phyloP scores from a whole-genome alignment of 2,113 vertebrate genomes.

The Nothobranchius kuhntae region DNA sequence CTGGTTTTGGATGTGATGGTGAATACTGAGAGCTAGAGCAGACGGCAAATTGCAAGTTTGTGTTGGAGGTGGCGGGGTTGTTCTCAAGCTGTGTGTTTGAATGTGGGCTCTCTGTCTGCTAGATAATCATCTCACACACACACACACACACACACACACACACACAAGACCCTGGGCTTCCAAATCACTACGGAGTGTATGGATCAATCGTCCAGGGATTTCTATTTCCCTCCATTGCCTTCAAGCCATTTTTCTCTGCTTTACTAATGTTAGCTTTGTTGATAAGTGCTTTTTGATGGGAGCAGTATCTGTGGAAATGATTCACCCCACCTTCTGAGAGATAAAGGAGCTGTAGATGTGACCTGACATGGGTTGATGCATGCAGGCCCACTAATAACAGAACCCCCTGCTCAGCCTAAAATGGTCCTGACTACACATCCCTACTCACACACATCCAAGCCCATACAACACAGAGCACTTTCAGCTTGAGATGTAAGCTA shows the following conservation, averaged over 20 bases:
- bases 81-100: constrained; percentile 52
- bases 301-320: constrained; percentile 62
- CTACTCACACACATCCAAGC: constrained; percentile 12
- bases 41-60: constrained; percentile 31
- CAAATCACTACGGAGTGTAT: constrained; percentile 30
- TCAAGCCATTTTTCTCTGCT: constrained; percentile 50
- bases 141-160: constrained; percentile 42
- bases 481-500: constrained; percentile 22
- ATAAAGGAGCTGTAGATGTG: constrained; percentile 63
- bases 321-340: constrained; percentile 44
- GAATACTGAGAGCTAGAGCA: constrained; percentile 37
- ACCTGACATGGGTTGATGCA: constrained; percentile 51
- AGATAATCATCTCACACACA: constrained; percentile 65
- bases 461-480: constrained; percentile 16
- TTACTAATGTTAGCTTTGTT: constrained; percentile 68
- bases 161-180: constrained; percentile 39
- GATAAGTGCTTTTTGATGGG: constrained; percentile 63
- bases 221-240: constrained; percentile 34
- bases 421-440: constrained; percentile 31
- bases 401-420: constrained; percentile 15
- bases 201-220: constrained; percentile 48
- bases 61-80: constrained; percentile 23
- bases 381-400: constrained; percentile 60
- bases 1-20: neutral
- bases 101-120: constrained; percentile 48